Evolutionary conservation across 2,888 invertebrate genomes (phyloP).

Genomic region (Pinctada fucata): DNA sequence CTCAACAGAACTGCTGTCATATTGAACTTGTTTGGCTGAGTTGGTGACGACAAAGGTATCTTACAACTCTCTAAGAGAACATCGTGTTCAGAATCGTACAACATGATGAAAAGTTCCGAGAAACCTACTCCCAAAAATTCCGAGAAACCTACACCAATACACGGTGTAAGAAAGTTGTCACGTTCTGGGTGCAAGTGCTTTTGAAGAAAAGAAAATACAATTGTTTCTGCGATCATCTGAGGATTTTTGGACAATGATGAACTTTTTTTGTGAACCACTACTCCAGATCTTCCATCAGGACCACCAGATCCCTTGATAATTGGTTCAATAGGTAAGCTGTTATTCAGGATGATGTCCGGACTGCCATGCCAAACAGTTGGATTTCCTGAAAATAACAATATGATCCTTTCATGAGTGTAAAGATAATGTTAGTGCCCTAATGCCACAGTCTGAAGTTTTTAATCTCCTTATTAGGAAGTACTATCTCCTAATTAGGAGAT

Average conservation of each 20-base stretch:
- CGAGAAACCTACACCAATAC: not conserved
- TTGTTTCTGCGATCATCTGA: constrained; percentile 19
- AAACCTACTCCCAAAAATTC: not conserved
- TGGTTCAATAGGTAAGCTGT: not conserved
- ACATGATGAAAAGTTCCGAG: not conserved
- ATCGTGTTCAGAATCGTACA: constrained; percentile 15
- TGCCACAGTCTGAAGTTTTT: too few species aligned
- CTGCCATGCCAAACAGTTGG: constrained; percentile 10
- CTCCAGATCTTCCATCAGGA: too few species aligned
- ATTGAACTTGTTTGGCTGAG: not conserved
- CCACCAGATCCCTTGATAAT: not conserved
- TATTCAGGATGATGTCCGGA: constrained; percentile 8
- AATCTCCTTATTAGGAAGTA: too few species aligned
- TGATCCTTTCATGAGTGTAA: too few species aligned
- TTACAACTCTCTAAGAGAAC: constrained; percentile 14
- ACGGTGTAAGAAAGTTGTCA: constrained; percentile 13
- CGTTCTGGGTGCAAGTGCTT: constrained; percentile 11
- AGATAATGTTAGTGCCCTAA: too few species aligned
- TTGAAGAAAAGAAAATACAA: constrained; percentile 22
- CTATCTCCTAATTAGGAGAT: too few species aligned
- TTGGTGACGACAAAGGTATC: not conserved
- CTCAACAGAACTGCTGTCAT: constrained; percentile 5
- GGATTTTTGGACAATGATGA: not conserved
- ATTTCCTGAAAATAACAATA: constrained; percentile 3
- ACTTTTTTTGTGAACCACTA: not conserved